Base-by-base conservation (phyloP, 2,888 invertebrate species). In the Teinopalpus imperialis region DNA sequence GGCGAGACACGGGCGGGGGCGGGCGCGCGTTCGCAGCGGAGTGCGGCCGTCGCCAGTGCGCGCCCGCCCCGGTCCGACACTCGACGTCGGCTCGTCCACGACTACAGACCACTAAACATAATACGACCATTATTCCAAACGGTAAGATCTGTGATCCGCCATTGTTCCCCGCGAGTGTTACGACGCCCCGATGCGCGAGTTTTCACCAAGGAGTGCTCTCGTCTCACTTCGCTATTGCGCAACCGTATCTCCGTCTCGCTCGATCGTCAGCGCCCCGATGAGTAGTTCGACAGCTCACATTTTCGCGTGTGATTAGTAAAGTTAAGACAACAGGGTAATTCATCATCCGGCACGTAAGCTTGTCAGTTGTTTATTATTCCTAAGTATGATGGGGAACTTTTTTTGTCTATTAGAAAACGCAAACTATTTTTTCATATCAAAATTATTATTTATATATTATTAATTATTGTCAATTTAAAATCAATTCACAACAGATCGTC, bases 1-100 rank as follows among this genome's bases (percentile, higher is more conserved):
- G 56, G 57, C 63, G 64, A 57, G 65, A 60, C 9, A 13, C 66
- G 55, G 53, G 54, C 49, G 56, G 52, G 54, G 63, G 58, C 57
- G 16, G 16, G 16, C 16, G 61, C 59, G 54, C 43, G 54, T 50
- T 35, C 42, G 48, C 49, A 52, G 49, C 49, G 42, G 52, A 56
- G 57, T 56, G 62, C 67, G 65, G 65, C 46, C 49, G 65, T 60
- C 68, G 74, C 54, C 85, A 87, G 87, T 87, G 86, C 87, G 80
- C 88, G 87, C 81, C 87, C 77, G 76, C 73, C 82, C 85, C 56
- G 85, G 81, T 78, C 83, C 87, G 83, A 87, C 87, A 88, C 87
- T 88, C 88, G 81, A 88, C 88, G 88, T 88, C 88, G 87, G 88
- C 87, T 88, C 87, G 83, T 87, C 86, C 74, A 78, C 81, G 77